These are phyloP conservation scores for Bombus fervidus DNA, from an alignment of 1,140 invertebrate genomes.

Conservation along the genomic window DNA sequence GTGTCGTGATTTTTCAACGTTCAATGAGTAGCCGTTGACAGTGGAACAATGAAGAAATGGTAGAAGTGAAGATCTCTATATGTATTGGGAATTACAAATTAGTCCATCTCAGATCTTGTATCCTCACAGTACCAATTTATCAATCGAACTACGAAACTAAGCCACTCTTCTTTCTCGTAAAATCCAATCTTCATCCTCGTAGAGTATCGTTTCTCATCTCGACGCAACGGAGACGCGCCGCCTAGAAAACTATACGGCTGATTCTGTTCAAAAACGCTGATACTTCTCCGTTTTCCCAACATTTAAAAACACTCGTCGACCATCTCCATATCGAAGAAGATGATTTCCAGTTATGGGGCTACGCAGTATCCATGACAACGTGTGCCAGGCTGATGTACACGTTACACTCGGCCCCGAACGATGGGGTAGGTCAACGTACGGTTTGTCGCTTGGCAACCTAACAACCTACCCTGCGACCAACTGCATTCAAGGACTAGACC, in stretches of 20 bases:
- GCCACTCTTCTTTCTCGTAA: background rate
- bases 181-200: background rate
- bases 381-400: conserved; percentile 55
- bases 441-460: conserved; percentile 79
- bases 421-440: conserved; percentile 74
- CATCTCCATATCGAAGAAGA: conserved; percentile 52
- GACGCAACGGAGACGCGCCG: no score
- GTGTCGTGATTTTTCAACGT: no score
- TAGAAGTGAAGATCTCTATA: background rate
- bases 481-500: conserved; percentile 67
- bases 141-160: background rate
- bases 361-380: conserved; percentile 66
- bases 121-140: background rate
- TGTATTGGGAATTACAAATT: background rate
- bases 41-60: no score
- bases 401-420: conserved; percentile 49
- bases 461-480: conserved; percentile 72
- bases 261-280: no score
- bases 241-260: no score
- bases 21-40: no score
- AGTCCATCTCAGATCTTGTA: background rate
- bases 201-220: no score
- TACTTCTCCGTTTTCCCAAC: background rate
- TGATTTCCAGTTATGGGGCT: conserved; percentile 56
- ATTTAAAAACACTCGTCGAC: conserved; percentile 20